Conservation (phyloP, 2,888 invertebrate genomes). For the Elmis aenea region DNA sequence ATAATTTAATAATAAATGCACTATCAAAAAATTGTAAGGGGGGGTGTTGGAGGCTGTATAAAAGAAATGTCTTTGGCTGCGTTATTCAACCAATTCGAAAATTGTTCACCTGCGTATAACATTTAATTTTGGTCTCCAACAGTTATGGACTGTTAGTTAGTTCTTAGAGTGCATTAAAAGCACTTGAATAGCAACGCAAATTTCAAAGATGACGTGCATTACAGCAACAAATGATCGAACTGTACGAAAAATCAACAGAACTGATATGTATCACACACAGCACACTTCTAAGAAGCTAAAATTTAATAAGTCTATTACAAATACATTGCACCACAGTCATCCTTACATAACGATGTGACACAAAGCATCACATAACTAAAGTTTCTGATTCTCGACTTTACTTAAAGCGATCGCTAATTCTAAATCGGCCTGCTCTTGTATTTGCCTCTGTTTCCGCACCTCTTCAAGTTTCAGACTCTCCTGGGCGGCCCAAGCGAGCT, state of each 20-base stretch:
- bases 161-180: neutral
- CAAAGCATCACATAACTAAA: constrained; percentile 2
- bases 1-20: no score
- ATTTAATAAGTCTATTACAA: constrained; percentile 11
- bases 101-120: no score
- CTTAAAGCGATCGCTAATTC: constrained; percentile 69
- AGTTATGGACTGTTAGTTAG: no score
- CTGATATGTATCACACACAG: constrained; percentile 9
- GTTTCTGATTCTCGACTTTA: constrained; percentile 44
- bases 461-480: constrained; percentile 62
- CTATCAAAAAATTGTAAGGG: no score
- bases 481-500: constrained; percentile 68
- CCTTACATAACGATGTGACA: neutral
- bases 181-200: neutral
- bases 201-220: neutral
- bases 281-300: constrained; percentile 10
- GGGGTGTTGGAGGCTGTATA: no score
- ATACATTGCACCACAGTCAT: constrained; percentile 10
- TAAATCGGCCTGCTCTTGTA: constrained; percentile 67
- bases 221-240: neutral
- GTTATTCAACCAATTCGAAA: no score
- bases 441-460: constrained; percentile 54
- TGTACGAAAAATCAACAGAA: neutral
- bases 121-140: no score
- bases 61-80: no score